Evolutionary conservation across 2,113 vertebrate genomes (phyloP).

Genomic region (Cairina moschata): DNA sequence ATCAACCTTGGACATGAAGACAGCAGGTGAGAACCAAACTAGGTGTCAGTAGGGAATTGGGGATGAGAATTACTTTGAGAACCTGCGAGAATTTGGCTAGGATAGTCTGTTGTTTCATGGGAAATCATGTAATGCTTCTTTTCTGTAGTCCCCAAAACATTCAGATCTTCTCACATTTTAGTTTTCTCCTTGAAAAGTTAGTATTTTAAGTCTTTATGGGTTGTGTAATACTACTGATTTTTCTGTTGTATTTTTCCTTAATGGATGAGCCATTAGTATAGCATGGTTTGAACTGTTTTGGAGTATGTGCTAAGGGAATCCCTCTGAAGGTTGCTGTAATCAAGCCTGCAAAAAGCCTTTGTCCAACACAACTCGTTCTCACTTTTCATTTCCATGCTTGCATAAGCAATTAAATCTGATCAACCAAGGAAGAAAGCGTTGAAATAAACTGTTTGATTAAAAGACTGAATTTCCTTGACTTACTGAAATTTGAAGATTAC

Average conservation of each 20-base stretch:
- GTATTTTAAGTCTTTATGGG: background rate
- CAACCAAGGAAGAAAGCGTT: background rate
- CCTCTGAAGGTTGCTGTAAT: background rate
- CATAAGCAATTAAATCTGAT: background rate
- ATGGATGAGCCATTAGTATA: background rate
- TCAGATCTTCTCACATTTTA: background rate
- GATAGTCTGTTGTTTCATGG: background rate
- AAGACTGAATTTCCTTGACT: background rate
- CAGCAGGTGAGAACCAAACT: constrained; percentile 81
- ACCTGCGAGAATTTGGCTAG: background rate
- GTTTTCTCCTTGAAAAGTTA: background rate
- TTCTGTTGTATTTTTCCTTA: background rate
- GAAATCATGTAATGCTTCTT: background rate
- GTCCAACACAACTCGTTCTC: background rate
- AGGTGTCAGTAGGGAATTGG: accelerated
- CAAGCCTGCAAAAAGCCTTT: background rate
- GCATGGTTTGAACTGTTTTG: background rate
- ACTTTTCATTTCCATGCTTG: background rate
- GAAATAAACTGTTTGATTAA: background rate
- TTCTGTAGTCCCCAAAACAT: background rate
- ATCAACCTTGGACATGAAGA: constrained; percentile 95
- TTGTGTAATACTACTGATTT: background rate
- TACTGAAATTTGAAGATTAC: background rate
- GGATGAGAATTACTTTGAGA: background rate
- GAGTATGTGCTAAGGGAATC: background rate